Evolutionary conservation across 2,888 invertebrate species (phyloP).

Genomic region (Corythucha ciliata): DNA sequence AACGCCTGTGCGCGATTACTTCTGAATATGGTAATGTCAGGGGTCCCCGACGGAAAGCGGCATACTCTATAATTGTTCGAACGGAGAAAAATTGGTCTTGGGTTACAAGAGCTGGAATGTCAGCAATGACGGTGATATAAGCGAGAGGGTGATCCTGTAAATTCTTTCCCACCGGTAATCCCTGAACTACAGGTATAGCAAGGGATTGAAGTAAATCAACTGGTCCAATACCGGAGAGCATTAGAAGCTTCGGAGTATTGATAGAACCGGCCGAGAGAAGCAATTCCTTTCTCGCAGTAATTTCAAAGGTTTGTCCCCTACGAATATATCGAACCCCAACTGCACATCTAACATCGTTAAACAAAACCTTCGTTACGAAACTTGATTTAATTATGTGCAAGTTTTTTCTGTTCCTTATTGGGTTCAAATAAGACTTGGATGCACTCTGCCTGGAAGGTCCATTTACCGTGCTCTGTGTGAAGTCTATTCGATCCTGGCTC

Average conservation of each 20-base stretch:
- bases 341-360: conserved; percentile 22
- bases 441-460: conserved; percentile 25
- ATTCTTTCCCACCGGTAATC: conserved; percentile 30
- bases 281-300: conserved; percentile 26
- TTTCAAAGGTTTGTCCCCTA: conserved; percentile 7
- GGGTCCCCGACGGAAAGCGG: conserved; percentile 3
- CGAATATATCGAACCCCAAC: conserved; percentile 23
- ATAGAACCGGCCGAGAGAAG: conserved; percentile 29
- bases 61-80: conserved; percentile 8
- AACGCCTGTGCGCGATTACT: too few species aligned
- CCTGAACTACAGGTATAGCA: conserved; percentile 19
- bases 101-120: background rate
- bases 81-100: conserved; percentile 4
- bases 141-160: conserved; percentile 26
- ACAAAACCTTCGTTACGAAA: conserved; percentile 20
- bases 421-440: conserved; percentile 26
- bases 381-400: conserved; percentile 25
- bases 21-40: too few species aligned
- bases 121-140: conserved; percentile 1
- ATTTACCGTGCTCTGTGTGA: conserved; percentile 13
- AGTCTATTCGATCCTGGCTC: conserved; percentile 15
- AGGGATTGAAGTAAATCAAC: conserved; percentile 20
- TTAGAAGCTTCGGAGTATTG: conserved; percentile 28
- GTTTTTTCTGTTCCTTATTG: conserved; percentile 23
- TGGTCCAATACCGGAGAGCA: conserved; percentile 32